phyloP scores from a whole-genome alignment of 2,888 invertebrate genomes.

The Rhamnusium bicolor region DNA sequence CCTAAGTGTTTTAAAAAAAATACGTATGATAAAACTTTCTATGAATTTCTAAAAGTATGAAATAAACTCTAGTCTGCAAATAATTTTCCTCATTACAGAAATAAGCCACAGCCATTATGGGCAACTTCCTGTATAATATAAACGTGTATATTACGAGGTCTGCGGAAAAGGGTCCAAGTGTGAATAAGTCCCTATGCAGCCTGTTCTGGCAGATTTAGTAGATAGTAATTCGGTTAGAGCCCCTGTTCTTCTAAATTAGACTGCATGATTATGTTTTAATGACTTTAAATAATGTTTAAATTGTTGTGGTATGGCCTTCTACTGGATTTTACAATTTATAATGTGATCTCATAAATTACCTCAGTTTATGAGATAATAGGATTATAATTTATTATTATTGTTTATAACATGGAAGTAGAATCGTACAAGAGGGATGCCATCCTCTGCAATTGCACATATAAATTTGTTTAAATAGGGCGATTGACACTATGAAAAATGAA shows the following conservation, averaged over 20 bases:
- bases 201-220: conserved; percentile 21
- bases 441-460: too few species aligned
- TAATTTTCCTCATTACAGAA: background rate
- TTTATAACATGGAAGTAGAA: too few species aligned
- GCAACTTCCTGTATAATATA: conserved; percentile 11
- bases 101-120: background rate
- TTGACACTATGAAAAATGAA: too few species aligned
- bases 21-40: too few species aligned
- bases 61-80: background rate
- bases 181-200: conserved; percentile 18
- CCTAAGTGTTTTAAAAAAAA: too few species aligned
- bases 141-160: conserved; percentile 11
- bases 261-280: conserved; percentile 24
- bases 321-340: conserved; percentile 17
- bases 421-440: background rate
- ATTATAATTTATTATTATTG: conserved; percentile 15
- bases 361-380: conserved; percentile 15
- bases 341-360: conserved; percentile 19
- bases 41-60: too few species aligned
- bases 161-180: conserved; percentile 18
- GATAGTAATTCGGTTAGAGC: conserved; percentile 20
- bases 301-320: conserved; percentile 20
- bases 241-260: conserved; percentile 23
- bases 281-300: conserved; percentile 24
- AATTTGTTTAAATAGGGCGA: too few species aligned